Conservation (phyloP, 2,888 invertebrate species). For the Hypomecis punctinalis region DNA sequence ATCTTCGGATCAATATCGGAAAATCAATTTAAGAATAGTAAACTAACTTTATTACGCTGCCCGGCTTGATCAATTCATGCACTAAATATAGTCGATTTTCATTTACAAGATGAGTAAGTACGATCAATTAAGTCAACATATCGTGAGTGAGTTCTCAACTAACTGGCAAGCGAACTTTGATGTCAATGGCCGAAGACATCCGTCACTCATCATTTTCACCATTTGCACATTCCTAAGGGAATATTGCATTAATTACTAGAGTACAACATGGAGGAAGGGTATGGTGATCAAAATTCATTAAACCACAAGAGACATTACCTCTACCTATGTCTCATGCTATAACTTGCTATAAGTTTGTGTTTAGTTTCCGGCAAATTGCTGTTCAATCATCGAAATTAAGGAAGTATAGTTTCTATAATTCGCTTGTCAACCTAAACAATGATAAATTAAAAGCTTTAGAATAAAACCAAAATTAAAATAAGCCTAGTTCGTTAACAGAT, state of each 20-base stretch:
- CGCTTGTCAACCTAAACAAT: too few species aligned
- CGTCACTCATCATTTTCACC: background rate
- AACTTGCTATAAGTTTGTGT: background rate
- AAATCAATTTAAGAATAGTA: too few species aligned
- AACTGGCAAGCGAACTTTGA: background rate
- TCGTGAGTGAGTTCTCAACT: background rate
- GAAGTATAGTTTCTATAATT: too few species aligned
- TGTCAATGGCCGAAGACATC: constrained; percentile 2
- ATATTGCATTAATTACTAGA: constrained; percentile 7
- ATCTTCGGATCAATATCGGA: too few species aligned
- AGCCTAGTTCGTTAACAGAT: too few species aligned
- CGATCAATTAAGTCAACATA: constrained; percentile 7
- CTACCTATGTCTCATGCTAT: background rate
- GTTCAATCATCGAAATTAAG: too few species aligned
- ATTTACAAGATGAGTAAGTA: background rate
- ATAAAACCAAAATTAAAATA: too few species aligned
- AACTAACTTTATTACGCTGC: too few species aligned
- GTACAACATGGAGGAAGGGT: constrained; percentile 3
- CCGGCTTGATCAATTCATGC: background rate
- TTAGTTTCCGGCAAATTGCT: background rate
- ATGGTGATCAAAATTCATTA: constrained; percentile 2
- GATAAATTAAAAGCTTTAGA: too few species aligned
- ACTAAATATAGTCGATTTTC: background rate
- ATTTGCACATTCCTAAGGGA: background rate
- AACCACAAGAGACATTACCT: constrained; percentile 1